Percentiles rank a stretch among this genome's conserved stretches.
Evolutionary conservation across 2,113 vertebrate genomes (phyloP).

Genomic region (Salvelinus namaycush): DNA sequence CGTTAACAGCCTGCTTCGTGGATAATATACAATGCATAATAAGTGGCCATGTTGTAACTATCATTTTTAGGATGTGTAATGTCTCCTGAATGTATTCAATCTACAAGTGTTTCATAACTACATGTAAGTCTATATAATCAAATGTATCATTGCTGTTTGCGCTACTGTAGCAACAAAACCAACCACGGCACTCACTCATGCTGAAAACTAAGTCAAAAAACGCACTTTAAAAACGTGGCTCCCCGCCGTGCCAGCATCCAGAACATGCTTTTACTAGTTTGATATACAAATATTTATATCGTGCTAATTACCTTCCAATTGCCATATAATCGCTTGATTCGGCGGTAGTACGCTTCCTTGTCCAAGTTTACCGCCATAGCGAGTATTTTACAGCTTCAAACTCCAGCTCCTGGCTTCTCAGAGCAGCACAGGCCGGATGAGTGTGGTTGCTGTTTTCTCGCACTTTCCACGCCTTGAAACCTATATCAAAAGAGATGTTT

Average conservation of each 20-base stretch:
- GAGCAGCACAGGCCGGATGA: slow-evolving; percentile 63
- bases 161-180: too few relatives aligned
- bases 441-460: slow-evolving; percentile 54
- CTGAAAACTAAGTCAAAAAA: slow-evolving; percentile 17
- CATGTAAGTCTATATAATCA: not conserved
- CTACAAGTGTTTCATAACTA: not conserved
- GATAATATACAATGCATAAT: not conserved
- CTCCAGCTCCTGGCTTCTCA: slow-evolving; percentile 70
- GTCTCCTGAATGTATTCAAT: not conserved
- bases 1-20: not conserved
- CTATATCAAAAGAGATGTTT: slow-evolving; percentile 18
- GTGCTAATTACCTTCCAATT: slow-evolving; percentile 84
- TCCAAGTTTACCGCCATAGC: slow-evolving; percentile 91
- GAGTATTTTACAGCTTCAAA: slow-evolving; percentile 48
- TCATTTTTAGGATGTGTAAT: too few relatives aligned
- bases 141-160: not conserved
- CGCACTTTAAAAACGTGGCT: slow-evolving; percentile 44
- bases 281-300: too few relatives aligned
- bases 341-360: slow-evolving; percentile 92
- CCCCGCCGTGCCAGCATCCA: not conserved
- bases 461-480: slow-evolving; percentile 66
- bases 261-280: too few relatives aligned
- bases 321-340: slow-evolving; percentile 87
- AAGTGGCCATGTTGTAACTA: not conserved
- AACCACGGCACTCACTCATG: slow-evolving; percentile 2